Percentiles rank a stretch among this genome's conserved stretches.
These are phyloP conservation scores for Drosophila neonasuta DNA, from an alignment of 2,888 invertebrate genomes.

Conservation along the genomic window DNA sequence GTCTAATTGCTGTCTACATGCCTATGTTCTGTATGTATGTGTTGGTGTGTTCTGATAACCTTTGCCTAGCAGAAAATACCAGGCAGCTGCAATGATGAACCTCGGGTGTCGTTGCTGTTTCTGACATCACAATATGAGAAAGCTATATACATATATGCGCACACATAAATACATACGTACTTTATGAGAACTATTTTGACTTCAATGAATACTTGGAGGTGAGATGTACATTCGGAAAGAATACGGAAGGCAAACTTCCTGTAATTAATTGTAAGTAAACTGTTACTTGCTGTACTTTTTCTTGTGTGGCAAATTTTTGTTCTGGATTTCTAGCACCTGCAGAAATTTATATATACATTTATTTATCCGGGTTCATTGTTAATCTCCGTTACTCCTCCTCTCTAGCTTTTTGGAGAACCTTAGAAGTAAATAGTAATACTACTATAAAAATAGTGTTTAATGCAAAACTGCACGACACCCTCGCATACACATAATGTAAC, in stretches of 20 bases:
- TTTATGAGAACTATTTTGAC: slow-evolving; percentile 15
- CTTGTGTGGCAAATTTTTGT: neutral
- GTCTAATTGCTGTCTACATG: neutral
- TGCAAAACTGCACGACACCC: no score
- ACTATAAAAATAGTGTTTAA: no score
- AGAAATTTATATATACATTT: neutral
- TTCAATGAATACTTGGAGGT: slow-evolving; percentile 12
- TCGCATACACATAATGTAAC: no score
- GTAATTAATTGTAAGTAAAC: slow-evolving; percentile 43
- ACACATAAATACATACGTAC: neutral
- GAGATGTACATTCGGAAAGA: slow-evolving; percentile 35
- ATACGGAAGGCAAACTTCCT: slow-evolving; percentile 53
- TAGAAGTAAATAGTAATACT: no score
- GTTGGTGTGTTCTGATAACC: slow-evolving; percentile 57
- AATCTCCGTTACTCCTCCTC: no score
- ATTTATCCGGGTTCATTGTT: no score
- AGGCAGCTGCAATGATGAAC: slow-evolving; percentile 53
- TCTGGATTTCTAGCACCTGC: slow-evolving; percentile 8
- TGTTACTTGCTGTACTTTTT: slow-evolving; percentile 18
- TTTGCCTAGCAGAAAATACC: slow-evolving; percentile 44
- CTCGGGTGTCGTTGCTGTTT: slow-evolving; percentile 27
- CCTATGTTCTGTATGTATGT: slow-evolving; percentile 10
- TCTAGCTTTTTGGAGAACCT: no score
- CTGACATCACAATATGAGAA: slow-evolving; percentile 6
- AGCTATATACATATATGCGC: neutral